Conservation (phyloP, 2,113 vertebrate genomes). For the Hemibagrus wyckioides region DNA sequence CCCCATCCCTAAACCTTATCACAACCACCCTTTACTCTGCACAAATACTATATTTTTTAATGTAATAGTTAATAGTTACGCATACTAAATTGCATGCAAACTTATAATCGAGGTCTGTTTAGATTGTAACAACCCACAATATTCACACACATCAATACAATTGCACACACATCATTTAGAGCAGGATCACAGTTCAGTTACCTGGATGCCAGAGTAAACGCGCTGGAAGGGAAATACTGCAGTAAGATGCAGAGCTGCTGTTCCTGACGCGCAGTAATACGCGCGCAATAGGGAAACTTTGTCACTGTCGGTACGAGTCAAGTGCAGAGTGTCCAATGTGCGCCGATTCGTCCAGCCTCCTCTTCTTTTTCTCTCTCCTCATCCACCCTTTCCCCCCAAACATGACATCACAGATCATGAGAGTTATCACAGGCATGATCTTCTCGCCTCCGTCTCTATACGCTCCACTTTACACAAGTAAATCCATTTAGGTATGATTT, state of each 20-base stretch:
- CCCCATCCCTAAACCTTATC: neutral
- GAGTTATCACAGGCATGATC: slow-evolving; percentile 35
- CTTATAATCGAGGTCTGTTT: neutral
- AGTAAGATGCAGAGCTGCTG: neutral
- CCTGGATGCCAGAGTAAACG: neutral
- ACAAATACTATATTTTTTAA: neutral
- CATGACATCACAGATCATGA: slow-evolving; percentile 57
- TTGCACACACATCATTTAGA: neutral
- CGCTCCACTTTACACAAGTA: neutral
- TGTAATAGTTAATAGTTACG: too few species aligned
- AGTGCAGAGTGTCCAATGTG: neutral
- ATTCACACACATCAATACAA: neutral
- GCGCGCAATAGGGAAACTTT: slow-evolving; percentile 25
- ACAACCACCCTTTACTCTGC: neutral
- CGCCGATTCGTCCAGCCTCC: slow-evolving; percentile 18
- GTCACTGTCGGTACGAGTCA: neutral
- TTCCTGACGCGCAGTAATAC: neutral
- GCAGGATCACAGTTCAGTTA: neutral
- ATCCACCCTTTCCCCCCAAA: slow-evolving; percentile 43
- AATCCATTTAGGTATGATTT: neutral
- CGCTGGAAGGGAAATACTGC: neutral
- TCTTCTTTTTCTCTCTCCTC: slow-evolving; percentile 26
- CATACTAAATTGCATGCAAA: neutral
- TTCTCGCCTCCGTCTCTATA: neutral
- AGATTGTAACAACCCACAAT: neutral